Conservation (phyloP, 2,797 vertebrate species). For the Fratercula arctica region DNA sequence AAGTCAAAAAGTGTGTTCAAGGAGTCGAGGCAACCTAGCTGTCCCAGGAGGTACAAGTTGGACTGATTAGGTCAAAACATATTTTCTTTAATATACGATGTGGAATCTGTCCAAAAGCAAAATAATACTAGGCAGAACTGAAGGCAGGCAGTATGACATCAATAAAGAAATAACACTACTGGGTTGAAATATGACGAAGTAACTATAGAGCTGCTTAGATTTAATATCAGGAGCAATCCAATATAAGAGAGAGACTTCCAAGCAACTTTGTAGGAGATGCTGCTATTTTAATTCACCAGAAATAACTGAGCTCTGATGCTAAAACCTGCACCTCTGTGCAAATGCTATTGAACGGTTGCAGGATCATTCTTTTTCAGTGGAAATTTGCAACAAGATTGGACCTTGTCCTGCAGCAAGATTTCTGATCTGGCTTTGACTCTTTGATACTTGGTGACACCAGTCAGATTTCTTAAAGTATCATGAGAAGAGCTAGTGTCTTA, state of each 20-base stretch:
- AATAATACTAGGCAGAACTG: not conserved
- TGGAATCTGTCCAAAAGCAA: constrained; percentile 9
- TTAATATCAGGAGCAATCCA: not conserved
- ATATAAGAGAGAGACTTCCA: not conserved
- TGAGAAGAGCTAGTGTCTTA: not conserved
- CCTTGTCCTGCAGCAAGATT: constrained; percentile 46
- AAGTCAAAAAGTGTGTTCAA: not conserved
- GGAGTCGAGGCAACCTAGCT: not conserved
- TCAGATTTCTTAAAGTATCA: constrained; percentile 19
- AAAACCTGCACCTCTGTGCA: not conserved
- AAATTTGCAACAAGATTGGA: not conserved
- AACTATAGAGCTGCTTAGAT: not conserved
- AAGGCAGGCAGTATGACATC: not conserved
- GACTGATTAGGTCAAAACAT: constrained; percentile 21
- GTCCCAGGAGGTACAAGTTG: not conserved
- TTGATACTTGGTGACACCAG: constrained; percentile 31
- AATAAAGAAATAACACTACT: not conserved
- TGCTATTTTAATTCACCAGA: not conserved
- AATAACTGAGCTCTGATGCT: not conserved
- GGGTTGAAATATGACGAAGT: not conserved
- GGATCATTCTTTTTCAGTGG: not conserved
- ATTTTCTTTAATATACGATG: not conserved
- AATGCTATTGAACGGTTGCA: not conserved
- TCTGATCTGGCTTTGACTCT: not conserved
- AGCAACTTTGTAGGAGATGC: not conserved